Evolutionary conservation across 2,888 invertebrate species (phyloP).

Genomic region (Drosophila paracracens): DNA sequence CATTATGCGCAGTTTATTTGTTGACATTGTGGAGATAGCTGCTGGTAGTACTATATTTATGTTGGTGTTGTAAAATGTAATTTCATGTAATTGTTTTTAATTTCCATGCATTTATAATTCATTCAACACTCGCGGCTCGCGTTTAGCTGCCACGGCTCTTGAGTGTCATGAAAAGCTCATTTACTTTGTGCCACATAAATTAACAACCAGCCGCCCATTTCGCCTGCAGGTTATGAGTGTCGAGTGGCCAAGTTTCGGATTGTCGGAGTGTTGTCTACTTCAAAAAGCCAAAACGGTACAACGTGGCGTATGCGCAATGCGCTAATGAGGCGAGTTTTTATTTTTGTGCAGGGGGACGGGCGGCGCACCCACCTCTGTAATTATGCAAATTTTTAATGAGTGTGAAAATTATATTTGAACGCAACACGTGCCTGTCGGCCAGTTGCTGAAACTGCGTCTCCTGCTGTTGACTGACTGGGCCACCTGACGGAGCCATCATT

Average conservation of each 20-base stretch:
- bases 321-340: conserved; percentile 55
- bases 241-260: conserved; percentile 17
- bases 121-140: conserved; percentile 53
- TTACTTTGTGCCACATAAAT: conserved; percentile 66
- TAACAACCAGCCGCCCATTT: conserved; percentile 51
- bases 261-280: conserved; percentile 49
- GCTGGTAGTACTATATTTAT: conserved; percentile 20
- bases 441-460: background rate
- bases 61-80: conserved; percentile 57
- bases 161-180: conserved; percentile 71
- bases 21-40: conserved; percentile 15
- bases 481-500: conserved; percentile 47
- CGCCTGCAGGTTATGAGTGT: conserved; percentile 41
- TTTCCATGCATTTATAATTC: conserved; percentile 74
- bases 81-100: conserved; percentile 76
- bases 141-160: conserved; percentile 51
- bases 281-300: conserved; percentile 38
- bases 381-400: conserved; percentile 81
- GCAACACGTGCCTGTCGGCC: conserved; percentile 60
- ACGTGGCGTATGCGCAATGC: conserved; percentile 56
- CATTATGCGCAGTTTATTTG: conserved; percentile 76
- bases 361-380: conserved; percentile 49
- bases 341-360: background rate
- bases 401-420: conserved; percentile 64
- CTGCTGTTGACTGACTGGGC: background rate